Evolutionary conservation across 2,113 vertebrate genomes (phyloP).

Genomic region (Limanda limanda): DNA sequence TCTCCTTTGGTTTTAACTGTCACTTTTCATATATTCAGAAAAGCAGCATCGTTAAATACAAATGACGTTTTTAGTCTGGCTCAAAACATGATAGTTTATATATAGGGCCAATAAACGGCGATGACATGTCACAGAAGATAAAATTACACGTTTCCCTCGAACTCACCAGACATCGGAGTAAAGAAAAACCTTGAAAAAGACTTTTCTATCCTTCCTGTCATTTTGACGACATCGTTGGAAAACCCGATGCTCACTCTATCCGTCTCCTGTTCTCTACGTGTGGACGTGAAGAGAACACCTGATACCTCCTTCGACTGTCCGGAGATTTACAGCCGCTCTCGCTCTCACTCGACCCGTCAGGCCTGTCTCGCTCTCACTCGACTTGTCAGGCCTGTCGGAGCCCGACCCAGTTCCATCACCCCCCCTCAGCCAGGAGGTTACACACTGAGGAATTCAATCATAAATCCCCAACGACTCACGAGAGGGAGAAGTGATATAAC

Average conservation of each 20-base stretch:
- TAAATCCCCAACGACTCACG: constrained; percentile 31
- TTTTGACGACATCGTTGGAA: background rate
- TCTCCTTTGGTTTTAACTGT: too few species aligned
- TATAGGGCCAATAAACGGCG: background rate
- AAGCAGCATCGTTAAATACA: too few species aligned
- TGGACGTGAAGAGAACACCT: background rate
- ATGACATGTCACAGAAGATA: background rate
- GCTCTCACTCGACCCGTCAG: background rate
- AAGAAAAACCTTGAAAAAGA: background rate
- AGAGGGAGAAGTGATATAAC: constrained; percentile 10
- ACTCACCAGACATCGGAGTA: background rate
- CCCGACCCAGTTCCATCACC: constrained; percentile 11
- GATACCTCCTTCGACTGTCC: background rate
- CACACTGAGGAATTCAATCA: constrained; percentile 23
- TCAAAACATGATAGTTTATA: too few species aligned
- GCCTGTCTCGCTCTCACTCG: too few species aligned
- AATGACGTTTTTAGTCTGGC: too few species aligned
- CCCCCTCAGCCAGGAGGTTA: constrained; percentile 21
- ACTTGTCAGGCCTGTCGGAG: constrained; percentile 33
- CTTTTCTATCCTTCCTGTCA: background rate
- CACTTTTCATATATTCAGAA: too few species aligned
- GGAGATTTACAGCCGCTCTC: constrained; percentile 11
- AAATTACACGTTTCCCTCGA: background rate
- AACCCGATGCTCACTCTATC: background rate
- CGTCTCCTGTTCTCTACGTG: background rate